Evolutionary conservation across 2,797 vertebrate genomes (phyloP), one percentile per base, ranked within the genome.

Genomic region (Hafferia zeledoni): DNA sequence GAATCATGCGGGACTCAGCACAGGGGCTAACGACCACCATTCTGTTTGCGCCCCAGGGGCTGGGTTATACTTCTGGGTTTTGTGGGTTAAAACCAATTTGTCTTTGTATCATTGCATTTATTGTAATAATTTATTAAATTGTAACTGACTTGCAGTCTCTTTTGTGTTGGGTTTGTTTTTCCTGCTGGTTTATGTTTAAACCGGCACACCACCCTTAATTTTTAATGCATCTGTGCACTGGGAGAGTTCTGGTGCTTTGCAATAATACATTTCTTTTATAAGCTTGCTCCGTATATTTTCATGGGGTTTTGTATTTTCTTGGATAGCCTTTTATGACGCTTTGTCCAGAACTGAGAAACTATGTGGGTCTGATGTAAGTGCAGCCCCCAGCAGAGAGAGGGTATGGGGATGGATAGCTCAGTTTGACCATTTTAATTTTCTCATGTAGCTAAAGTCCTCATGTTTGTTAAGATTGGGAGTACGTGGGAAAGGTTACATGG

Each of bases 381-480:
- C 50, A 5, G 55, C 15, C 59, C 22, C 6, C 0, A 2, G 10
- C 50, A 49, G 22, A 15, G 7, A 3, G 2, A 1, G 5, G 7
- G 2, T n/a, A 31, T 13, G 1, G 0, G 33, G 13, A 11, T 18
- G 24, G 24, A 24, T 11, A 49, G 13, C 30, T 61, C 52, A 82
- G 31, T 50, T 72, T 2, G 0, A 44, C 23, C 9, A 6, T 47
- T 72, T 57, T 17, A 24, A 44, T 11, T 6, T 64, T 76, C 17
- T 76, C 9, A 7, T 4, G 5, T 31, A 52, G 25, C 27, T 49
- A 56, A 83, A 49, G 57, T 60, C 27, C 46, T 61, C 30, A 6
- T 28, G 11, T 35, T 30, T 41, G 10, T 56, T 52, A 60, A 28
- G 19, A 44, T 30, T 83, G 30, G 12, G 9, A 2, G 0, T 7